phyloP scores from a whole-genome alignment of 2,888 invertebrate genomes.

The Amaurobius ferox region DNA sequence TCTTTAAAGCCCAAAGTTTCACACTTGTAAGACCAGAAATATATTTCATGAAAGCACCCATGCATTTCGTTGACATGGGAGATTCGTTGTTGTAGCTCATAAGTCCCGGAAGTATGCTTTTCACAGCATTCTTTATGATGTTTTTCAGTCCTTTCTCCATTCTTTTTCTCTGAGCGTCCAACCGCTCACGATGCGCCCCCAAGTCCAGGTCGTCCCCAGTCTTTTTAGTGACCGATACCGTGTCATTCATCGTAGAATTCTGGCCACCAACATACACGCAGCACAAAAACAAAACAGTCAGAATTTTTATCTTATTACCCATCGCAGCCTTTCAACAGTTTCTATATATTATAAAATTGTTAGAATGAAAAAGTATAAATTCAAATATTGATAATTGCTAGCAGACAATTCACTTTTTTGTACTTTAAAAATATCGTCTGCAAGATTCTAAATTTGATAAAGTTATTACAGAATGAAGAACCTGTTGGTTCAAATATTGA shows the following conservation, averaged over 20 bases:
- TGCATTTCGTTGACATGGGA: conserved; percentile 37
- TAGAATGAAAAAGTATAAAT: no score
- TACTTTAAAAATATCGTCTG: no score
- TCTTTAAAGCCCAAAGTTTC: conserved; percentile 58
- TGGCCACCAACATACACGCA: not conserved
- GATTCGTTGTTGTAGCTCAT: conserved; percentile 22
- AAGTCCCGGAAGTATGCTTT: conserved; percentile 34
- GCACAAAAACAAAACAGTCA: not conserved
- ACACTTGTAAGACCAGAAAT: conserved; percentile 44
- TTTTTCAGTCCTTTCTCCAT: conserved; percentile 48
- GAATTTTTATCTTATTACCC: not conserved
- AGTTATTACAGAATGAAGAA: no score
- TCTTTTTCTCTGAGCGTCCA: conserved; percentile 18
- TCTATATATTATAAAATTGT: no score
- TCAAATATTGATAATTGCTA: no score
- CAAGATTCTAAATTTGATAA: no score
- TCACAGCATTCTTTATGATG: conserved; percentile 37
- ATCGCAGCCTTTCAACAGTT: no score
- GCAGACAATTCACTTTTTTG: no score
- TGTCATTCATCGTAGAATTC: not conserved
- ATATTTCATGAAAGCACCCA: conserved; percentile 25
- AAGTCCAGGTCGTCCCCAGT: not conserved
- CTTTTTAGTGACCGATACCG: not conserved
- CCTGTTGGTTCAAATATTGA: no score
- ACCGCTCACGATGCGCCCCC: not conserved